Evolutionary conservation across 2,113 vertebrate genomes (phyloP).

Genomic region (Myotis davidii): DNA sequence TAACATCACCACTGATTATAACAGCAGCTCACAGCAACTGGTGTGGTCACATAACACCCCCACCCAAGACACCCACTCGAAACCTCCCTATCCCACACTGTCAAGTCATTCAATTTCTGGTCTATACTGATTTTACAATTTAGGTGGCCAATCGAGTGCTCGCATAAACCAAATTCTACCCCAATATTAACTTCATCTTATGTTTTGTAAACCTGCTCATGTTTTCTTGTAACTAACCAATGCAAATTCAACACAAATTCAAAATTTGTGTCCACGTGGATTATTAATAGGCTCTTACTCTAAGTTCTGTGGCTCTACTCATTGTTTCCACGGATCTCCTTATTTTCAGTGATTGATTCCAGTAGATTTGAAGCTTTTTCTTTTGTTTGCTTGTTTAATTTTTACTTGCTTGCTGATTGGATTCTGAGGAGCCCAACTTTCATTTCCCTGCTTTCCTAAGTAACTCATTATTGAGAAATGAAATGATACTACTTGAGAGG

Average conservation of each 20-base stretch:
- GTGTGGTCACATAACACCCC: too few relatives aligned
- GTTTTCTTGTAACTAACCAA: not conserved
- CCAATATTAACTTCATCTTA: not conserved
- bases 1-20: not conserved
- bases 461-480: conserved; percentile 45
- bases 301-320: not conserved
- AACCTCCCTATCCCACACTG: fast-evolving
- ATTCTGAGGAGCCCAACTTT: not conserved
- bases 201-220: not conserved
- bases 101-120: not conserved
- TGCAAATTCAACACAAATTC: not conserved
- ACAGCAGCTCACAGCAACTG: not conserved
- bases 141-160: not conserved
- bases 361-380: not conserved
- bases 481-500: not conserved
- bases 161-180: not conserved
- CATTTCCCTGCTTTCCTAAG: not conserved
- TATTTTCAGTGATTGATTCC: not conserved
- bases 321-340: not conserved
- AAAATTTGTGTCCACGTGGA: not conserved
- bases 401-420: not conserved
- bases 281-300: not conserved
- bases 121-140: not conserved
- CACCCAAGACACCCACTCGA: not conserved
- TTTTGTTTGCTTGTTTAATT: not conserved